Conservation (phyloP, 2,797 vertebrate genomes). For the Sebastes alutus region DNA sequence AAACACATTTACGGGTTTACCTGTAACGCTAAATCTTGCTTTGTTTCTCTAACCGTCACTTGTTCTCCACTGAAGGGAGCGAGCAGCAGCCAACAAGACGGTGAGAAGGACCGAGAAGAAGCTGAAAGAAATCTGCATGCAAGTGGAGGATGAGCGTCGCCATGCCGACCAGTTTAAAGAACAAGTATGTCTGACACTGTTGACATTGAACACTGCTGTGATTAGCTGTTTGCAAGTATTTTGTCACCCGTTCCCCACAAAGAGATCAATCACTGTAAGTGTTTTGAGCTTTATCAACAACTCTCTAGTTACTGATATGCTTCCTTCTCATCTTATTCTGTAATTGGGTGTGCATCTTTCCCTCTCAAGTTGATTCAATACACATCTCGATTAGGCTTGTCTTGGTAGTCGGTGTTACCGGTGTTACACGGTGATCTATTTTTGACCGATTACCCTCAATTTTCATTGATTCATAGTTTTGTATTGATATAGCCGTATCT, state of each 20-base stretch:
- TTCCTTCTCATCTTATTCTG: background rate
- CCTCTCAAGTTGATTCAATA: too few relatives aligned
- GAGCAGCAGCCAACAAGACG: conserved; percentile 93
- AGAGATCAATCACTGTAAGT: background rate
- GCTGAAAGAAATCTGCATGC: conserved; percentile 97
- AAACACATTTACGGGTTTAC: background rate
- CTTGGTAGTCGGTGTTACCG: too few relatives aligned
- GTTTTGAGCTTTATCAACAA: too few relatives aligned
- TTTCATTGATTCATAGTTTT: too few relatives aligned
- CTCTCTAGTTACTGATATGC: background rate
- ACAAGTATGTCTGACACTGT: conserved; percentile 81
- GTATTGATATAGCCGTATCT: too few relatives aligned
- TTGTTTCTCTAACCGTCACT: background rate
- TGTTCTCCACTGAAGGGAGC: conserved; percentile 82
- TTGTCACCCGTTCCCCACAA: background rate
- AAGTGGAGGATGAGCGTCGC: conserved; percentile 96
- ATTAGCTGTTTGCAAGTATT: background rate
- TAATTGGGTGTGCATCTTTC: too few relatives aligned
- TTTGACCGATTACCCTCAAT: too few relatives aligned
- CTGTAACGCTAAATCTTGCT: background rate
- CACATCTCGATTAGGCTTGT: too few relatives aligned
- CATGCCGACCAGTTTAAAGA: conserved; percentile 98
- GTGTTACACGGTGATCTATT: too few relatives aligned
- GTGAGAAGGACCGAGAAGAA: conserved; percentile 97
- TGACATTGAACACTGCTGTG: background rate